Base-by-base conservation (phyloP, 2,797 vertebrate species). In the Melanitta fusca region DNA sequence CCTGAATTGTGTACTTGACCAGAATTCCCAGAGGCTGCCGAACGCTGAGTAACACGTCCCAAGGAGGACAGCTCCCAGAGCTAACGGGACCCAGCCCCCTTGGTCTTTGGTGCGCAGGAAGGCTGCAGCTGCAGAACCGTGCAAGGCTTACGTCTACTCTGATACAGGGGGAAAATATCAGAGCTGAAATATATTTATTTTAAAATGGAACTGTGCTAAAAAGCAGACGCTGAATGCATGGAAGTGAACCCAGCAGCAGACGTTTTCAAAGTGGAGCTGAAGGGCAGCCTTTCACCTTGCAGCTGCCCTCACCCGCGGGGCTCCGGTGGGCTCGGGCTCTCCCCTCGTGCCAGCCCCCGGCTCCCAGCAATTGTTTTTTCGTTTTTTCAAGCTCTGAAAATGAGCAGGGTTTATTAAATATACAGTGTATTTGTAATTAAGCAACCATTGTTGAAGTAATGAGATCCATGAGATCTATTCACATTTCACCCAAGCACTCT, bases 341-440 rank as follows among this genome's bases (percentile, higher is more conserved):
- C 51, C 51, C 51, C 27, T 53, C 15, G 27, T 16, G 51, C 51
- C 27, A 28, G 51, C 51, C 51, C 51, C 51, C 3, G 9, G 51
- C 51, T 53, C 51, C 24, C 49, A 51, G 49, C 49, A 51, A 25
- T 53, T 53, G 51, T 53, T 53, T 53, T 51, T 51, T 49, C 1
- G 11, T 47, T 47, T 47, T 51, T 51, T 51, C 49, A 53, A 53
- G 27, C 51, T 53, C 14, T 28, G 51, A 53, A 53, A 53, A 53
- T 16, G 51, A 94, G 85, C 10, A 66, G 43, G 11, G 66, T 89
- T 94, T 88, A 81, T 64, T 95, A 87, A 86, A 84, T 68, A 84
- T 45, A 81, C 39, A 57, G 54, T 47, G 74, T 34, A 80, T 91
- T 79, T 85, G 90, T 78, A 94, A 57, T 86, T 66, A 74, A n/a